Conservation (phyloP, 2,113 vertebrate species). For the Ivindomyrus marchei region DNA sequence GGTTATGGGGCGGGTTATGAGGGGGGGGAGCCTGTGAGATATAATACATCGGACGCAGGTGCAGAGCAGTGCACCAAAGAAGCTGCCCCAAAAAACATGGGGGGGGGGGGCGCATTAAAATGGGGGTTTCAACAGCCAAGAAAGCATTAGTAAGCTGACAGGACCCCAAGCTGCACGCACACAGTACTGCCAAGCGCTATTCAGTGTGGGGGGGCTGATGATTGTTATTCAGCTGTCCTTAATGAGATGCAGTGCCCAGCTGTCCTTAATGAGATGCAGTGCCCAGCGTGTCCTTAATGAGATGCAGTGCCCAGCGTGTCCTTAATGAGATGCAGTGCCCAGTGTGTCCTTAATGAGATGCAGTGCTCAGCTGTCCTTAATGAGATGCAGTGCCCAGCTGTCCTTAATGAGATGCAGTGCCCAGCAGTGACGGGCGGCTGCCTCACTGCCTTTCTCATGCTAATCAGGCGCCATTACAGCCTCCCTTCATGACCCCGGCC, state of each 20-base stretch:
- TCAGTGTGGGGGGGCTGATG: slow-evolving; percentile 47
- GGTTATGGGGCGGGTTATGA: too few species aligned
- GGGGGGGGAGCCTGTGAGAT: too few species aligned
- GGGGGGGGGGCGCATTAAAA: not conserved
- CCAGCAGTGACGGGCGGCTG: slow-evolving; percentile 50
- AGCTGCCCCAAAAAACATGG: too few species aligned
- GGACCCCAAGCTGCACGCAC: slow-evolving; percentile 17
- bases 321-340: too few species aligned
- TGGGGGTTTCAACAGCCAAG: slow-evolving; percentile 44
- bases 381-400: slow-evolving; percentile 38
- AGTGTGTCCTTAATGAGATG: too few species aligned
- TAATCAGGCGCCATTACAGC: slow-evolving; percentile 62
- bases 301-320: too few species aligned
- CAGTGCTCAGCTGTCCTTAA: too few species aligned
- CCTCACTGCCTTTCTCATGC: slow-evolving; percentile 64
- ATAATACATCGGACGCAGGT: too few species aligned
- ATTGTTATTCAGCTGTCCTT: slow-evolving; percentile 70
- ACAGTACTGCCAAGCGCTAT: slow-evolving; percentile 45
- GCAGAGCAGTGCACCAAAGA: too few species aligned
- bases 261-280: too few species aligned
- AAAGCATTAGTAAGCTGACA: slow-evolving; percentile 53
- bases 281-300: too few species aligned
- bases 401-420: slow-evolving; percentile 67
- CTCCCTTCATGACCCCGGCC: slow-evolving; percentile 11
- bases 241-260: slow-evolving; percentile 64